Evolutionary conservation across 2,797 vertebrate genomes (phyloP), one percentile per base, ranked within the genome.

Genomic region (Phylloscopus collybita): DNA sequence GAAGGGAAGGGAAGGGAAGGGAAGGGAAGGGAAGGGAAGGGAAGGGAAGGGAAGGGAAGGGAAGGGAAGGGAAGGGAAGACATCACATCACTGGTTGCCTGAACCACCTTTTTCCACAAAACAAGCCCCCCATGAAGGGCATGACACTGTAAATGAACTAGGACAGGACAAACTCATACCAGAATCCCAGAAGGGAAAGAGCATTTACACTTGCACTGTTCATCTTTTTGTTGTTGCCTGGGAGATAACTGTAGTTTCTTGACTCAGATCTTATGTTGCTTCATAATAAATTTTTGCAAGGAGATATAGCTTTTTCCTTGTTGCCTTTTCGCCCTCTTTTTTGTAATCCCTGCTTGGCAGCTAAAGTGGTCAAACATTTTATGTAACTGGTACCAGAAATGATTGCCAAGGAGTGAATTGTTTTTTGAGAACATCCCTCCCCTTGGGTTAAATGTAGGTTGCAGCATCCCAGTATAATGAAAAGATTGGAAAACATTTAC

Each of bases 341-440:
- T 71, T 60, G 32, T 86, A 90, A 87, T 90, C 71, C 71, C 45
- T 47, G 40, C 29, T 69, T 96, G 94, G 94, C 90, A 89, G 62
- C 71, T 86, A 38, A 80, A 88, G 69, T 4, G 13, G 79, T 80
- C 91, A 73, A 67, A 90, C 64, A 65, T 93, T 96, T 87, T 89
- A 10, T 73, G 51, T 72, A 79, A 34, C 71, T 76, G 71, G 62
- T 93, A 90, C 91, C 47, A 85, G 54, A 80, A 94, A 90, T 59
- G 22, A 92, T 88, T 94, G 93, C 93, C 78, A 95, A 91, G 74
- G 82, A 95, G 61, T 90, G 59, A 92, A 95, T 85, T 94, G 89
- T 93, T 96, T 95, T 89, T 86, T 81, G 73, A 95, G 93, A 70
- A 91, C 73, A 83, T 94, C 86, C 84, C 92, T 95, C 65, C 91